Conservation (phyloP, 2,888 invertebrate genomes). For the Dicycla oo region DNA sequence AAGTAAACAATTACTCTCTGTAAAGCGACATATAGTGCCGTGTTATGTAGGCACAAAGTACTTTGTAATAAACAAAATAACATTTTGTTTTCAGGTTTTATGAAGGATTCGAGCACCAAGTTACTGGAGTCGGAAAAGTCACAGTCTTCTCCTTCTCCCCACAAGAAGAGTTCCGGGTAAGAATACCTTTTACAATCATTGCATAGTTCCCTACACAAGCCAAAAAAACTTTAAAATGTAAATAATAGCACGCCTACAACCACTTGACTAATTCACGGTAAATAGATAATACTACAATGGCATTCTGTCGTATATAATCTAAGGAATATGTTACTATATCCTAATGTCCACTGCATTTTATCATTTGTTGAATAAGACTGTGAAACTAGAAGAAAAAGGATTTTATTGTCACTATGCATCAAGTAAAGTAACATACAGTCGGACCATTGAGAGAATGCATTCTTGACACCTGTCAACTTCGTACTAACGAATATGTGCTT, state of each 20-base stretch:
- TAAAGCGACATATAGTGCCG: background rate
- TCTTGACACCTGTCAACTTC: too few relatives aligned
- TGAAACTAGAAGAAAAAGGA: conserved; percentile 38
- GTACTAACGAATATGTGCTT: too few relatives aligned
- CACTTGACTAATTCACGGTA: conserved; percentile 77
- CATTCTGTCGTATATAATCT: conserved; percentile 54
- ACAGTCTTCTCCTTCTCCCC: conserved; percentile 83
- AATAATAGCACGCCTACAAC: conserved; percentile 78
- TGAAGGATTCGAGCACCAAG: conserved; percentile 87
- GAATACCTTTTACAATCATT: conserved; percentile 45
- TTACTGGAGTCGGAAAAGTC: conserved; percentile 86
- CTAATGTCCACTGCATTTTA: conserved; percentile 55
- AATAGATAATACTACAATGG: conserved; percentile 33
- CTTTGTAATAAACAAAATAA: background rate
- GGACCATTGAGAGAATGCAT: too few relatives aligned
- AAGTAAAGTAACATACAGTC: background rate
- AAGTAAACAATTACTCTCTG: too few relatives aligned
- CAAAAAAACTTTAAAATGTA: conserved; percentile 63
- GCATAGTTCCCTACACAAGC: conserved; percentile 28
- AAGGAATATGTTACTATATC: conserved; percentile 21
- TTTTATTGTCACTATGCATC: too few relatives aligned
- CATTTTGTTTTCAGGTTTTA: conserved; percentile 77
- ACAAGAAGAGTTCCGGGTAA: conserved; percentile 88
- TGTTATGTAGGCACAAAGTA: background rate
- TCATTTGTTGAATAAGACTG: conserved; percentile 43